Evolutionary conservation across 2,797 vertebrate species (phyloP).

Genomic region (Choloepus didactylus): DNA sequence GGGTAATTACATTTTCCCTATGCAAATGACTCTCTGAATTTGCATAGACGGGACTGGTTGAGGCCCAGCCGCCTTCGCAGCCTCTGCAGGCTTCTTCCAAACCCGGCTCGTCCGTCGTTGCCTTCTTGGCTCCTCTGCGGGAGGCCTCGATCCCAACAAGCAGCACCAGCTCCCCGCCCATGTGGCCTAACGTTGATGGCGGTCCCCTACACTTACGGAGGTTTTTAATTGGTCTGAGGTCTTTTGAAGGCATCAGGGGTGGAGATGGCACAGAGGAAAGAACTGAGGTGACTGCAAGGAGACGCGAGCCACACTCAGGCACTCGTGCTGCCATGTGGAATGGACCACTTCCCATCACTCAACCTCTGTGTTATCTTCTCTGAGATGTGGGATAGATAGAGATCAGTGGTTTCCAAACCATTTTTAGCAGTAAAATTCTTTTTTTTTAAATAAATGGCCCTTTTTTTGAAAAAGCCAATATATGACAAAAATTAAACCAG

Average conservation of each 20-base stretch:
- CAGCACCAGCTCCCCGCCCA: background rate
- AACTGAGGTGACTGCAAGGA: background rate
- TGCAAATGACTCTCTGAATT: conserved; percentile 70
- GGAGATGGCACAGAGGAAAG: background rate
- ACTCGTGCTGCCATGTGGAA: background rate
- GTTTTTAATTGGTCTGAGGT: background rate
- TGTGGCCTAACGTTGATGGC: background rate
- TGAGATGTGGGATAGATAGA: background rate
- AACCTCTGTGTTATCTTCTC: background rate
- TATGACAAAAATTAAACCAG: background rate
- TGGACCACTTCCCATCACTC: background rate
- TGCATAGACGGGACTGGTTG: conserved; percentile 29
- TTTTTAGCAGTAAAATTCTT: background rate
- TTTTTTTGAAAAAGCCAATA: conserved; percentile 18
- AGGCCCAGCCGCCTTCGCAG: background rate
- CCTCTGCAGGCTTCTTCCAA: background rate
- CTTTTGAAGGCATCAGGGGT: background rate
- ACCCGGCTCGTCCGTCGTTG: background rate
- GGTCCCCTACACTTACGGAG: background rate
- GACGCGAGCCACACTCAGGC: background rate
- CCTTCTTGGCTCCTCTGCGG: background rate
- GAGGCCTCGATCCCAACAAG: background rate
- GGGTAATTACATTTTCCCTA: conserved; percentile 74
- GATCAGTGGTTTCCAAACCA: background rate
- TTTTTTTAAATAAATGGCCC: background rate